Conservation (phyloP, 2,888 invertebrate species). For the Pemphredon lugubris region DNA sequence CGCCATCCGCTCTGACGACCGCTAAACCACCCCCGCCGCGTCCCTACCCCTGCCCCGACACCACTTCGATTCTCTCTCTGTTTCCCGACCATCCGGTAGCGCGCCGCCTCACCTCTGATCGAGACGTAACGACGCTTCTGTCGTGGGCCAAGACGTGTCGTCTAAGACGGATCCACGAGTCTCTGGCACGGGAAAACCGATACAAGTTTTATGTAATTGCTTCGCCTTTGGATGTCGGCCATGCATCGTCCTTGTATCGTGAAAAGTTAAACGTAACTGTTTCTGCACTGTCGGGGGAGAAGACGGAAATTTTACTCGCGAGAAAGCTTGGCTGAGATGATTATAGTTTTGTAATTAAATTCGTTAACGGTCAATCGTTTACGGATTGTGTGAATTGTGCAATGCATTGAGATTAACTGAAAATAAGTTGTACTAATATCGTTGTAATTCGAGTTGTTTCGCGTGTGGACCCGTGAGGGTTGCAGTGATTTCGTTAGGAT, state of each 20-base stretch:
- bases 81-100: slow-evolving; percentile 1
- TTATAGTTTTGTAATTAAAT: not conserved
- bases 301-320: not conserved
- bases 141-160: slow-evolving; percentile 2
- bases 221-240: slow-evolving; percentile 7
- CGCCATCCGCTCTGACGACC: slow-evolving; percentile 43
- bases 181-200: slow-evolving; percentile 23
- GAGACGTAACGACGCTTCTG: slow-evolving; percentile 24
- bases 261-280: slow-evolving; percentile 1
- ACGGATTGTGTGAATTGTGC: no score
- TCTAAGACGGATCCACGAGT: slow-evolving; percentile 10
- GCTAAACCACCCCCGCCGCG: slow-evolving; percentile 36
- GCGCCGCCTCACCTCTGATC: slow-evolving; percentile 15
- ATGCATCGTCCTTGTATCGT: slow-evolving; percentile 1
- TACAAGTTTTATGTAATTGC: slow-evolving; percentile 5
- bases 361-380: no score
- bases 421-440: no score
- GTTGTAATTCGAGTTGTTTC: no score
- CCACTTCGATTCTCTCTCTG: slow-evolving; percentile 18
- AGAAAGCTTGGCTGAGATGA: not conserved
- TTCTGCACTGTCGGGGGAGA: not conserved
- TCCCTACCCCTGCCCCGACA: slow-evolving; percentile 17
- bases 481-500: no score
- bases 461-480: no score
- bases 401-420: no score